These are phyloP conservation scores for Leptoclinus maculatus DNA, from an alignment of 2,797 vertebrate genomes.

Conservation along the genomic window DNA sequence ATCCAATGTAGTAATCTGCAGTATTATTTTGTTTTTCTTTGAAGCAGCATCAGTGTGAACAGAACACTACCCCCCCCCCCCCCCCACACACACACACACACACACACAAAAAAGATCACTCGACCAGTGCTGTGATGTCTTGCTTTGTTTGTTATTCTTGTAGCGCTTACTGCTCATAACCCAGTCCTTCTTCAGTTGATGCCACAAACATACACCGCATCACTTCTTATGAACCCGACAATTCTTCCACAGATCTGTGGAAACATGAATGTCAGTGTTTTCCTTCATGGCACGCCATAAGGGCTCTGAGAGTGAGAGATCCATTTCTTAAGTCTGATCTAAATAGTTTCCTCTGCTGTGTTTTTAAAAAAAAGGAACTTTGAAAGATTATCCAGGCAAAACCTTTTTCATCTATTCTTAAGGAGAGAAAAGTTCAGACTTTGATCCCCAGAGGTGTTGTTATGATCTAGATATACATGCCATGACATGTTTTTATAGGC, in stretches of 20 bases:
- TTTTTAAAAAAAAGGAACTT: too few species aligned
- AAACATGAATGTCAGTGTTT: not conserved
- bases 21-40: conserved; percentile 1
- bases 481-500: not conserved
- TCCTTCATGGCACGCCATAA: too few species aligned
- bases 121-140: not conserved
- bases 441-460: not conserved
- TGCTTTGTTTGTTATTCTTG: not conserved
- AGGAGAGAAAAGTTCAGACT: not conserved
- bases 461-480: not conserved
- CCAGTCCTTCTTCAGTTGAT: not conserved
- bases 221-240: not conserved
- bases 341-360: not conserved
- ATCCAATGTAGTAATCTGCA: conserved; percentile 17
- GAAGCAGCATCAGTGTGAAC: not conserved
- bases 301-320: not conserved
- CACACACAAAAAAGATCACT: not conserved
- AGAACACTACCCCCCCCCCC: not conserved
- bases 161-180: not conserved
- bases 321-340: not conserved
- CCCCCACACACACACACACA: too few species aligned
- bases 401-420: not conserved
- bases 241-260: not conserved
- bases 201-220: not conserved
- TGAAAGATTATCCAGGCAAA: not conserved